These are phyloP conservation scores for Ceuthmochares aereus DNA, from an alignment of 2,113 vertebrate genomes.

Conservation along the genomic window DNA sequence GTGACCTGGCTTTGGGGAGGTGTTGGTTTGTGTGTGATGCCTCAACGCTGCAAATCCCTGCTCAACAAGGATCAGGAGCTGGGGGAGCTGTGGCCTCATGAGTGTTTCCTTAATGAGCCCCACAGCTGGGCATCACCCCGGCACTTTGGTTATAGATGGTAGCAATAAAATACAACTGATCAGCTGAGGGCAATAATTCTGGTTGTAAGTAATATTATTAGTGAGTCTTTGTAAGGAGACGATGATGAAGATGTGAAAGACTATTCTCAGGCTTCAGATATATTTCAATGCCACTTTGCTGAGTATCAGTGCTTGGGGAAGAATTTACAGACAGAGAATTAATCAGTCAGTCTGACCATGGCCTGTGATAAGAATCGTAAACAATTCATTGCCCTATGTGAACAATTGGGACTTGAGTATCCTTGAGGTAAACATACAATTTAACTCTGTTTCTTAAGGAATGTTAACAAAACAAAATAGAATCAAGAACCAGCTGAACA, in stretches of 20 bases:
- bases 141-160: not conserved
- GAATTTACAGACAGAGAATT: not conserved
- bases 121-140: not conserved
- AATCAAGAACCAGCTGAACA: not conserved
- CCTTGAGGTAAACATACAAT: not conserved
- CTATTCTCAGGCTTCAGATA: not conserved
- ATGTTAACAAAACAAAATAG: not conserved
- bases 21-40: fast-evolving
- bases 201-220: not conserved
- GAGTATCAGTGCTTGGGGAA: not conserved
- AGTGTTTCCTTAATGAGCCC: not conserved
- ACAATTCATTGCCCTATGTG: not conserved
- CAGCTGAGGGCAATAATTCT: not conserved
- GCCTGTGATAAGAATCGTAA: not conserved
- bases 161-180: not conserved
- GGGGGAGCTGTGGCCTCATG: not conserved
- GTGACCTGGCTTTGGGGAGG: not conserved
- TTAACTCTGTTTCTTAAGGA: not conserved
- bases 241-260: not conserved
- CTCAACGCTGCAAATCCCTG: not conserved
- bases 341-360: not conserved
- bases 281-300: slow-evolving; percentile 4
- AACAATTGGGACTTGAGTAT: not conserved
- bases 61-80: not conserved
- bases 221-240: not conserved